A percentile compares a stretch with the other conserved stretches of the same genome.
phyloP scores from a whole-genome alignment of 35 echinoderm and acorn worm genomes.

The Lytechinus variegatus region DNA sequence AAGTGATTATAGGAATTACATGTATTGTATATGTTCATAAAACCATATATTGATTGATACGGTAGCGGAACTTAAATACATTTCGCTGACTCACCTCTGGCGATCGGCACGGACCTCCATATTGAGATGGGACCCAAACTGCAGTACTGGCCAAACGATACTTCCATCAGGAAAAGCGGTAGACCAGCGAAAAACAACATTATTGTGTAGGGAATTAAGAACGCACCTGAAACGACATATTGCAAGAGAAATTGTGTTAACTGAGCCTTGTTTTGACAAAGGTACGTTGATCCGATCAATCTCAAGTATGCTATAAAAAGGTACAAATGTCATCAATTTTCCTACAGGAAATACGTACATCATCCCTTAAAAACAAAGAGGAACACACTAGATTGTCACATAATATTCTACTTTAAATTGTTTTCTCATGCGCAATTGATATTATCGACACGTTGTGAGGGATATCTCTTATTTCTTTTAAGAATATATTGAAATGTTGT shows the following conservation, averaged over 20 bases:
- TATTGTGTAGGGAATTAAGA: conserved; percentile 77
- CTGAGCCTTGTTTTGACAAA: neutral
- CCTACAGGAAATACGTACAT: neutral
- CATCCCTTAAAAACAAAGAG: neutral
- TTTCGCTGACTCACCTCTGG: conserved; percentile 52
- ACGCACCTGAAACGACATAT: conserved; percentile 61
- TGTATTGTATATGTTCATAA: no score
- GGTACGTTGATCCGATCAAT: no score
- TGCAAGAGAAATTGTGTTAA: neutral
- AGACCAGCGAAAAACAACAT: conserved; percentile 85
- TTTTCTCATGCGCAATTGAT: no score
- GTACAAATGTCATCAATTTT: neutral
- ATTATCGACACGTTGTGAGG: no score
- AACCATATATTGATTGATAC: no score
- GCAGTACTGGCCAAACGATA: conserved; percentile 79
- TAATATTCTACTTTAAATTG: no score
- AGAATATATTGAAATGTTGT: no score
- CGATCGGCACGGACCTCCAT: conserved; percentile 60
- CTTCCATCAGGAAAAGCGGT: conserved; percentile 78
- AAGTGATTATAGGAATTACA: no score
- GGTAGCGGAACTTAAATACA: neutral
- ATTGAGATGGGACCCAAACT: conserved; percentile 65
- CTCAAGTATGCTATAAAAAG: no score
- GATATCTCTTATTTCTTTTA: no score
- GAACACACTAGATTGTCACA: no score